phyloP scores from a whole-genome alignment of 64 coral and sea anemone genomes.

The Montipora sp. region DNA sequence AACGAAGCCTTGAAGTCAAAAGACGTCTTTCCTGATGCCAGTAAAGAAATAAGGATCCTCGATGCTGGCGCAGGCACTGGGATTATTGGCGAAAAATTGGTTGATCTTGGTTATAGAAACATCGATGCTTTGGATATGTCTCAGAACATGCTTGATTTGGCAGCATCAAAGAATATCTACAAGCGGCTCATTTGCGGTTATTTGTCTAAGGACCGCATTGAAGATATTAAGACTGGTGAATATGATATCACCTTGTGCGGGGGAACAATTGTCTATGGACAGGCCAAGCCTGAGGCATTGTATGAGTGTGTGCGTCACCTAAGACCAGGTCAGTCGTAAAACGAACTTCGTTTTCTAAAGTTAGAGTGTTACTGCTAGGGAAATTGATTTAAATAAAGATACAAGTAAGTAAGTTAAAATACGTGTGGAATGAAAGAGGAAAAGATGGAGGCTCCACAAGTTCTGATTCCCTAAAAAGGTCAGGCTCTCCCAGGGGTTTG shows the following conservation, averaged over 20 bases:
- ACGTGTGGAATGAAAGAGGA: too few species aligned
- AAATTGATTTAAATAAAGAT: too few species aligned
- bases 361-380: too few species aligned
- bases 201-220: conserved; percentile 33
- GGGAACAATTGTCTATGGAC: conserved; percentile 49
- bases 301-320: conserved; percentile 58
- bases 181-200: conserved; percentile 58
- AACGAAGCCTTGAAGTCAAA: conserved; percentile 1
- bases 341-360: too few species aligned
- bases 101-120: conserved; percentile 52
- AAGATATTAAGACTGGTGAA: conserved; percentile 17
- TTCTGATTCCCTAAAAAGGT: too few species aligned
- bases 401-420: too few species aligned
- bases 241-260: conserved; percentile 62
- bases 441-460: too few species aligned
- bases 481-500: too few species aligned
- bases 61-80: conserved; percentile 70
- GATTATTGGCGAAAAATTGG: conserved; percentile 32
- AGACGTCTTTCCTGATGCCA: neutral
- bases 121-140: conserved; percentile 64
- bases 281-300: conserved; percentile 32
- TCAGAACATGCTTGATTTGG: conserved; percentile 56
- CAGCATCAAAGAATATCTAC: conserved; percentile 47
- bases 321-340: conserved; percentile 39
- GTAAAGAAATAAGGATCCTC: neutral